These are phyloP conservation scores for Uropsilus gracilis DNA, from an alignment of 2,113 vertebrate genomes.

Conservation along the genomic window DNA sequence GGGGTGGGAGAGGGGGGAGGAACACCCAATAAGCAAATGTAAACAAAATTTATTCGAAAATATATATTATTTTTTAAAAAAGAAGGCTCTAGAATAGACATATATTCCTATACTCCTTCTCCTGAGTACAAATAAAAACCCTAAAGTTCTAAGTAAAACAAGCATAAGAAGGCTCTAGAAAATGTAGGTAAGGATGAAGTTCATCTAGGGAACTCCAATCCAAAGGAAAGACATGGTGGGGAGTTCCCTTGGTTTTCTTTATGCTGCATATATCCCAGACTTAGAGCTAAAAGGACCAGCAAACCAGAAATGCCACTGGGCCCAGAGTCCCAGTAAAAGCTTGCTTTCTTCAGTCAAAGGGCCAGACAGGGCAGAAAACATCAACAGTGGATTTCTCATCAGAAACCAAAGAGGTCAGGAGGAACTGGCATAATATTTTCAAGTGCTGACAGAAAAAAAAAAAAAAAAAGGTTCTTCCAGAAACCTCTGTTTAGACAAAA, in stretches of 20 bases:
- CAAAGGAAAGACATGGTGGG: background rate
- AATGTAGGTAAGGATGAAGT: background rate
- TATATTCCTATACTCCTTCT: background rate
- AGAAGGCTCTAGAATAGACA: too few species aligned
- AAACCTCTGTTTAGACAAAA: background rate
- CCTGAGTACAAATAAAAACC: background rate
- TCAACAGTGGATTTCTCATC: too few species aligned
- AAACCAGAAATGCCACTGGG: background rate
- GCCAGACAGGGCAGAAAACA: background rate
- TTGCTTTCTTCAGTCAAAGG: background rate
- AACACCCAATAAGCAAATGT: too few species aligned
- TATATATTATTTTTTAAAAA: too few species aligned
- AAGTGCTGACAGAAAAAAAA: too few species aligned
- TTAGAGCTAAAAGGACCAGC: background rate
- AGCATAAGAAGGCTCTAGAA: background rate
- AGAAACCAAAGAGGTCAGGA: too few species aligned
- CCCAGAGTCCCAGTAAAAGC: background rate
- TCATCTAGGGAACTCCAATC: background rate
- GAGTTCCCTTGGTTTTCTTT: background rate
- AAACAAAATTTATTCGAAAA: too few species aligned
- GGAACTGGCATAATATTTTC: too few species aligned
- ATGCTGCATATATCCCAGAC: background rate
- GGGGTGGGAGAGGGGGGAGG: too few species aligned
- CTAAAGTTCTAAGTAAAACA: background rate
- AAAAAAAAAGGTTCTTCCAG: too few species aligned